Evolutionary conservation across 92 coral and sea anemone species (phyloP).

Genomic region (Parazoanthus atlanticus): DNA sequence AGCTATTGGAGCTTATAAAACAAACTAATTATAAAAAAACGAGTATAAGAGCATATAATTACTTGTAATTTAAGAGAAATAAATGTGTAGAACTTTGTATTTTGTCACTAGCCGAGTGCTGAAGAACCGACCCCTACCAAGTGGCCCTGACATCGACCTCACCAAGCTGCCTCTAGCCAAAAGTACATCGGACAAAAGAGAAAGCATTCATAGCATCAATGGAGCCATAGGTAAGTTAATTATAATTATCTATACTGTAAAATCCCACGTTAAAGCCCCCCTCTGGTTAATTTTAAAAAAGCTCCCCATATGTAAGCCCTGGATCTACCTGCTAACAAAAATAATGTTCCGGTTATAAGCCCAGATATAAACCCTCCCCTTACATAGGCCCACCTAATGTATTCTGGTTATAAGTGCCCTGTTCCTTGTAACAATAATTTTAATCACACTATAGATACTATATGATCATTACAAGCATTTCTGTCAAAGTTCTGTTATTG

Average conservation of each 20-base stretch:
- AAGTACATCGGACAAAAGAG: constrained; percentile 77
- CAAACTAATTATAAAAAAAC: neutral
- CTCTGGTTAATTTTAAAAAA: too few species aligned
- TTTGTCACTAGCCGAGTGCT: constrained; percentile 74
- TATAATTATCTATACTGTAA: neutral
- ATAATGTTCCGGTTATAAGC: too few species aligned
- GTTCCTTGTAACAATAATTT: too few species aligned
- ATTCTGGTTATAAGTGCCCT: too few species aligned
- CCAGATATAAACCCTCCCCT: too few species aligned
- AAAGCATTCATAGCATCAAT: constrained; percentile 89
- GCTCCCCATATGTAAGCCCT: neutral
- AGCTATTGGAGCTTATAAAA: too few species aligned
- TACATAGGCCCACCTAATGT: too few species aligned
- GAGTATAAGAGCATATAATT: neutral
- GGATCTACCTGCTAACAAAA: too few species aligned
- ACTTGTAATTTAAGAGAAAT: neutral
- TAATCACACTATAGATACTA: too few species aligned
- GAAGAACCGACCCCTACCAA: constrained; percentile 94
- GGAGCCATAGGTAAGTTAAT: constrained; percentile 88
- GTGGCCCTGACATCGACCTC: constrained; percentile 83
- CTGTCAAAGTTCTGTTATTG: too few species aligned
- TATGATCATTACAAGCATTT: too few species aligned
- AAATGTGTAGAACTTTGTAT: neutral
- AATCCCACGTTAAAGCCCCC: too few species aligned
- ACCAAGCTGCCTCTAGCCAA: constrained; percentile 77